phyloP scores from a whole-genome alignment of 1,140 invertebrate genomes.

The Eumeta japonica region DNA sequence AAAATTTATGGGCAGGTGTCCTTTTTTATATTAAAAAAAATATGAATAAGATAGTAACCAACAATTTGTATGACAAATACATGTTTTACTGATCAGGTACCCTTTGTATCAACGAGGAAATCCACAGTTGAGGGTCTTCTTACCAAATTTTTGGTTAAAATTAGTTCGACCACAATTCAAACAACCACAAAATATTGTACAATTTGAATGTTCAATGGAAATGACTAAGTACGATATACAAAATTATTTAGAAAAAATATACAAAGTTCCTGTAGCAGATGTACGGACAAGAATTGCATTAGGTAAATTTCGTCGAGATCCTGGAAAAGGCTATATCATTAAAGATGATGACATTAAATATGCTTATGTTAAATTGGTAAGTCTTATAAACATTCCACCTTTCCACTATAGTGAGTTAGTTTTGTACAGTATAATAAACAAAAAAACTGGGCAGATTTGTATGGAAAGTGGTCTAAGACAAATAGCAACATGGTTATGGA shows the following conservation, averaged over 20 bases:
- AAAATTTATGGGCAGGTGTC: no score
- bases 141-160: constrained; percentile 96
- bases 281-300: constrained; percentile 71
- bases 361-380: constrained; percentile 80
- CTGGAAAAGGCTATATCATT: constrained; percentile 61
- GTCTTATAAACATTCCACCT: no score
- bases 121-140: constrained; percentile 83
- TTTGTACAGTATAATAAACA: no score
- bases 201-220: constrained; percentile 83
- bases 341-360: constrained; percentile 85
- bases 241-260: constrained; percentile 95
- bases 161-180: constrained; percentile 66
- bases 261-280: constrained; percentile 74
- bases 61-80: no score
- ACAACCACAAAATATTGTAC: constrained; percentile 73
- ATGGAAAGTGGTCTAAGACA: no score
- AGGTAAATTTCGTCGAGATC: constrained; percentile 60
- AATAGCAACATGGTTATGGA: no score
- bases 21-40: no score
- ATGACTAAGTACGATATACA: constrained; percentile 86
- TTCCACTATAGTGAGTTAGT: no score
- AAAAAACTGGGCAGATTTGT: no score
- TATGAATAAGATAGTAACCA: no score
- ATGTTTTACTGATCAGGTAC: no score
- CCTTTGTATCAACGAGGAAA: constrained; percentile 86